Conservation (phyloP, 2,113 vertebrate species). For the Rhinolophus ferrumequinum region DNA sequence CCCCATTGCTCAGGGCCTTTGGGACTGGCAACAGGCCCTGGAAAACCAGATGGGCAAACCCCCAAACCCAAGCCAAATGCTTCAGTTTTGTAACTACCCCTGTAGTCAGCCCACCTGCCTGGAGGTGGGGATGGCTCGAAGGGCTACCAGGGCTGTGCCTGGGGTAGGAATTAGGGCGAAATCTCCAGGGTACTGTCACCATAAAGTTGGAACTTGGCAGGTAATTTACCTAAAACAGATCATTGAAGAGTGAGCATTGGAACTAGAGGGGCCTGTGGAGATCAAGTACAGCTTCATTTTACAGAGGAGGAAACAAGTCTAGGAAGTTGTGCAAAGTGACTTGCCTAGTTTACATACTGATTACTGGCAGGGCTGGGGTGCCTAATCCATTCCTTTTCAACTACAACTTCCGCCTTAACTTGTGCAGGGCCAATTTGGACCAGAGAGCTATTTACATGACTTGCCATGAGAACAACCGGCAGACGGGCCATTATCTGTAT, state of each 20-base stretch:
- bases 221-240: background rate
- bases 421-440: background rate
- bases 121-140: background rate
- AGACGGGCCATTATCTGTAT: rapidly evolving
- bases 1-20: background rate
- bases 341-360: background rate
- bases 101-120: background rate
- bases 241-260: background rate
- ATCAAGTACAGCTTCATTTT: background rate
- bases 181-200: background rate
- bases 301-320: background rate
- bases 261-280: background rate
- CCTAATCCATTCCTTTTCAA: background rate
- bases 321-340: background rate
- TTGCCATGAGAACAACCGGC: background rate
- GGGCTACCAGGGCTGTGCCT: rapidly evolving
- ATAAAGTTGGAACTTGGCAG: background rate
- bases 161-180: background rate
- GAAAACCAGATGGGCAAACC: background rate
- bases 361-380: background rate
- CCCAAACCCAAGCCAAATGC: background rate
- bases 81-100: background rate
- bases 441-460: background rate
- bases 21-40: background rate
- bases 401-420: background rate